phyloP scores from a whole-genome alignment of 2,888 invertebrate genomes.

The Rhamnusium bicolor region DNA sequence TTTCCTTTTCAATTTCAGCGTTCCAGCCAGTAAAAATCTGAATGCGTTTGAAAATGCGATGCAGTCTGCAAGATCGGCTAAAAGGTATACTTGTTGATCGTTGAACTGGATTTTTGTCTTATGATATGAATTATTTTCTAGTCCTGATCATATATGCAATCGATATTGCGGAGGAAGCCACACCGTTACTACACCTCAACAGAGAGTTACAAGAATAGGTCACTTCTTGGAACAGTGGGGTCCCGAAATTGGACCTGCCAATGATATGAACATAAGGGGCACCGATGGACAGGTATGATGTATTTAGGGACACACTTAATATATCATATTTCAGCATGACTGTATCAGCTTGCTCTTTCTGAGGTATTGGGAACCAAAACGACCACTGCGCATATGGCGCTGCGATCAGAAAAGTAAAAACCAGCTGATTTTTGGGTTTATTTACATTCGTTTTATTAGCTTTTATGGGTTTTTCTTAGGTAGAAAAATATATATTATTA shows the following conservation, averaged over 20 bases:
- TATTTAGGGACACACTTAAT: too few species aligned
- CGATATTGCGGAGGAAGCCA: constrained; percentile 87
- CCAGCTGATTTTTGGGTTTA: too few species aligned
- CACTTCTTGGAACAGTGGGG: constrained; percentile 81
- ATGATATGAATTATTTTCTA: constrained; percentile 45
- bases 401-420: too few species aligned
- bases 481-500: too few species aligned
- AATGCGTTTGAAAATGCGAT: constrained; percentile 70
- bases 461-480: too few species aligned
- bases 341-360: too few species aligned
- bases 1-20: constrained; percentile 55
- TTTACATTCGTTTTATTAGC: too few species aligned
- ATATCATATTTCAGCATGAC: too few species aligned
- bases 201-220: constrained; percentile 78
- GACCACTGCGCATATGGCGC: too few species aligned
- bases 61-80: constrained; percentile 60
- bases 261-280: constrained; percentile 65
- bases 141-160: constrained; percentile 75
- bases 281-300: constrained; percentile 63
- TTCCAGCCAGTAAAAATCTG: constrained; percentile 70
- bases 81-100: constrained; percentile 53
- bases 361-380: too few species aligned
- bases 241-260: constrained; percentile 75
- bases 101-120: neutral
- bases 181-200: constrained; percentile 81